Percentiles rank a stretch among this genome's conserved stretches.
phyloP scores from a whole-genome alignment of 2,797 vertebrate genomes.

The Onychomys leucogaster region DNA sequence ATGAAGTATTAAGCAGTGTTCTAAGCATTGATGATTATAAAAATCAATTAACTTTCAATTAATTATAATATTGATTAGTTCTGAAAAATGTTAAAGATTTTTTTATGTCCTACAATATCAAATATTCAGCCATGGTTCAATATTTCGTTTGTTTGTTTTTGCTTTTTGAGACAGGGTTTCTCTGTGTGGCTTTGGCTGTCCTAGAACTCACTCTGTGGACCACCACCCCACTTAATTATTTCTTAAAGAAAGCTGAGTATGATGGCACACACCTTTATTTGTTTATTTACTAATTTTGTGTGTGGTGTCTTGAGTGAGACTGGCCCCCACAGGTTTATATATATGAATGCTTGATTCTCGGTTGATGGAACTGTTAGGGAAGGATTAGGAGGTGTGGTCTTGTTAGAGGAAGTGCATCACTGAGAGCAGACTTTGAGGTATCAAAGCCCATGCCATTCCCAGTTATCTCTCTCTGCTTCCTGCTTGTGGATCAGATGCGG shows the following conservation, averaged over 20 bases:
- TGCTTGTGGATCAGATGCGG: background rate
- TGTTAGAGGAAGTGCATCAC: background rate
- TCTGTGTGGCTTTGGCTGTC: background rate
- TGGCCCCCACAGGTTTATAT: background rate
- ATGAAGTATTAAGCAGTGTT: background rate
- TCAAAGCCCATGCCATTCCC: background rate
- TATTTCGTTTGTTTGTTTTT: background rate
- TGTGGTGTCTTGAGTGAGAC: background rate
- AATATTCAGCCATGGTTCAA: background rate
- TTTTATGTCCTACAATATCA: background rate
- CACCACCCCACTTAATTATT: background rate
- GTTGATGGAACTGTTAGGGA: background rate
- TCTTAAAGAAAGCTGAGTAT: background rate
- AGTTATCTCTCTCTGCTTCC: background rate
- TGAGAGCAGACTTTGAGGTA: background rate
- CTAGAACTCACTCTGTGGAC: background rate
- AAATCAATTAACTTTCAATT: background rate
- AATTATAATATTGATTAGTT: background rate
- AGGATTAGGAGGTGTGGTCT: background rate
- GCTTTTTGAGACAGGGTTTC: background rate
- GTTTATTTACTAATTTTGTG: background rate
- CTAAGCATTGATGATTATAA: background rate
- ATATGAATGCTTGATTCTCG: background rate
- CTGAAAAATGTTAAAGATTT: background rate
- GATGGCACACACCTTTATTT: background rate